Evolutionary conservation across 2,113 vertebrate species (phyloP), one percentile per base, ranked within the genome.

Genomic region (Diglossa brunneiventris): DNA sequence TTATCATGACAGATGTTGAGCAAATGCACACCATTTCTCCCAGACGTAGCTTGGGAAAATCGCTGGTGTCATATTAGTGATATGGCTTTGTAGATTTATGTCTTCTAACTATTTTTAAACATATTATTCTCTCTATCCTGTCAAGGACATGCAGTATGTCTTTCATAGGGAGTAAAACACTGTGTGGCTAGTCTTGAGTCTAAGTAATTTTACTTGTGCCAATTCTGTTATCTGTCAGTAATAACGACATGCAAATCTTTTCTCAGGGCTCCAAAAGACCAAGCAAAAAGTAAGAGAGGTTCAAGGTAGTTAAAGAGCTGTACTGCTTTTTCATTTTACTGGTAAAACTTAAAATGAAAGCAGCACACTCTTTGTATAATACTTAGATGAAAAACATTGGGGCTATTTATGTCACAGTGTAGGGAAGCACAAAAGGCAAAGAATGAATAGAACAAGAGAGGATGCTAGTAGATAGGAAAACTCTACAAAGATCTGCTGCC

Each of bases 351-450:
- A 61, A 83, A 74, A 46, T 1, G 14, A 83, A 82, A 83, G 16
- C 17, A 73, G 17, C 13, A 13, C 4, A 20, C 4, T 39, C 33
- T 47, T 69, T 68, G 6, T 63, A 16, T 74, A 80, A 37, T 20
- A 59, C 7, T 67, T 59, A 14, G 11, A 37, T 73, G 22, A 27
- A 75, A 76, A 92, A 35, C 5, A 24, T 5, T 46, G 30, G 17
- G 42, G 22, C 10, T 9, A 44, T 77, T 79, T 55, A 2, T 61
- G 41, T 50, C 33, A 58, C 26, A 59, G 14, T 0, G 0, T 8
- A 74, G 27, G 39, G 20, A 87, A 87, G 30, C 12, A 74, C 19
- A 83, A 79, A 70, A 68, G 11, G 12, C 46, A 87, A 23, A 68
- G 59, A 86, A 79, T 16, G 7, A 82, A 75, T 49, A 8, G 30